Evolutionary conservation across 2,797 vertebrate species (phyloP).

Genomic region (Sparus aurata): DNA sequence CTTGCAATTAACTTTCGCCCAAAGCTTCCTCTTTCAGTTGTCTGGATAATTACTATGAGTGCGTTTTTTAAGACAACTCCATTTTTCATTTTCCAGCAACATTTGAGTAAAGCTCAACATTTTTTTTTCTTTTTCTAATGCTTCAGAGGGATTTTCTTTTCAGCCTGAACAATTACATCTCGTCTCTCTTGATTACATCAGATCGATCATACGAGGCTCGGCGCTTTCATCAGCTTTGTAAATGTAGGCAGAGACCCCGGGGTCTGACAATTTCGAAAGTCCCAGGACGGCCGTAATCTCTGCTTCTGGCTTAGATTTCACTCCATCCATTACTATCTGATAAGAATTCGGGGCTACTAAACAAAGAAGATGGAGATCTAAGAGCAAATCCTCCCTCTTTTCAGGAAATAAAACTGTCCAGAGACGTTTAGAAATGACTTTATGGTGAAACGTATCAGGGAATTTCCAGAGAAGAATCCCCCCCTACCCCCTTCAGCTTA

Average conservation of each 20-base stretch:
- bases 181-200: conserved; percentile 56
- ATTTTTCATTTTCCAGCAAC: conserved; percentile 26
- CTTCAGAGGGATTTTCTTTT: conserved; percentile 23
- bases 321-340: conserved; percentile 65
- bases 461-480: conserved; percentile 68
- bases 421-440: conserved; percentile 55
- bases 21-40: conserved; percentile 39
- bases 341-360: conserved; percentile 63
- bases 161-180: conserved; percentile 46
- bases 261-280: conserved; percentile 48
- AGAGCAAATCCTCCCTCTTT: conserved; percentile 47
- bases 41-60: conserved; percentile 43
- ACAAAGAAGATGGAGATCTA: conserved; percentile 58
- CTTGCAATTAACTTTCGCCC: conserved; percentile 46
- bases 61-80: conserved; percentile 28
- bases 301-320: conserved; percentile 60
- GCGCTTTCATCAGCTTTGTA: conserved; percentile 60
- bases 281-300: conserved; percentile 48
- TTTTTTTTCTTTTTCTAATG: background rate
- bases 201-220: conserved; percentile 23
- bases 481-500: conserved; percentile 38
- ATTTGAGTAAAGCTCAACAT: conserved; percentile 4
- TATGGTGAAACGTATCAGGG: conserved; percentile 51
- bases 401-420: conserved; percentile 64
- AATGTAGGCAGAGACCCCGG: conserved; percentile 41